Conservation (phyloP, 2,888 invertebrate species). For the Geotrupes spiniger region DNA sequence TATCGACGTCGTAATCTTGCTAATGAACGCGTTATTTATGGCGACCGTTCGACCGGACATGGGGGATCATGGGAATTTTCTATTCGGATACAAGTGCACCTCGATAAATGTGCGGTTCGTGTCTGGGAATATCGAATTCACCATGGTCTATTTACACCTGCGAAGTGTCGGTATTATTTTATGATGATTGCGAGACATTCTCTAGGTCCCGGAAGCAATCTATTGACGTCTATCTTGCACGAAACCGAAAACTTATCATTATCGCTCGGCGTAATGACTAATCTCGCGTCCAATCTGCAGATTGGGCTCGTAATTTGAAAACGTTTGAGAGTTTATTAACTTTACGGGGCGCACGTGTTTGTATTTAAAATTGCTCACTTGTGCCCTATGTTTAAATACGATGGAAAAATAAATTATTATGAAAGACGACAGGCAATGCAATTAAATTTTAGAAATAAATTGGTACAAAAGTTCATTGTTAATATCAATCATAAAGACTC, state of each 20-base stretch:
- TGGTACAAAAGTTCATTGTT: too few relatives aligned
- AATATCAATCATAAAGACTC: too few relatives aligned
- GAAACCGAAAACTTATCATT: slow-evolving; percentile 1
- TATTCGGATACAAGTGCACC: slow-evolving; percentile 2
- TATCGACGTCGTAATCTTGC: too few relatives aligned
- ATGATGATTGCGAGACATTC: slow-evolving; percentile 22
- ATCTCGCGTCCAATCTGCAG: neutral
- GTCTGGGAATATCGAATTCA: slow-evolving; percentile 25
- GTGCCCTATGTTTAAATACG: too few relatives aligned
- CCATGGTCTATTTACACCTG: slow-evolving; percentile 29
- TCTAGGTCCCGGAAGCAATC: slow-evolving; percentile 18
- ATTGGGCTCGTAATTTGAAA: too few relatives aligned
- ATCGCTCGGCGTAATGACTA: neutral
- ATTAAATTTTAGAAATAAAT: too few relatives aligned
- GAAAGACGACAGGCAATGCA: too few relatives aligned
- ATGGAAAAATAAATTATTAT: too few relatives aligned
- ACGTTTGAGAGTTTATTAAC: too few relatives aligned
- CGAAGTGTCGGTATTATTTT: slow-evolving; percentile 23
- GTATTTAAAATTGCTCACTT: too few relatives aligned
- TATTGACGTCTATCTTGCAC: slow-evolving; percentile 4
- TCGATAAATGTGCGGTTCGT: slow-evolving; percentile 17
- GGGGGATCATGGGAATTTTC: slow-evolving; percentile 20
- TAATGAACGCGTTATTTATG: too few relatives aligned
- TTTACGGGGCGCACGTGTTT: too few relatives aligned
- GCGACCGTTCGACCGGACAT: slow-evolving; percentile 12